These are phyloP conservation scores for Sarcophaga rosellei DNA, from an alignment of 2,888 invertebrate species.

Conservation along the genomic window DNA sequence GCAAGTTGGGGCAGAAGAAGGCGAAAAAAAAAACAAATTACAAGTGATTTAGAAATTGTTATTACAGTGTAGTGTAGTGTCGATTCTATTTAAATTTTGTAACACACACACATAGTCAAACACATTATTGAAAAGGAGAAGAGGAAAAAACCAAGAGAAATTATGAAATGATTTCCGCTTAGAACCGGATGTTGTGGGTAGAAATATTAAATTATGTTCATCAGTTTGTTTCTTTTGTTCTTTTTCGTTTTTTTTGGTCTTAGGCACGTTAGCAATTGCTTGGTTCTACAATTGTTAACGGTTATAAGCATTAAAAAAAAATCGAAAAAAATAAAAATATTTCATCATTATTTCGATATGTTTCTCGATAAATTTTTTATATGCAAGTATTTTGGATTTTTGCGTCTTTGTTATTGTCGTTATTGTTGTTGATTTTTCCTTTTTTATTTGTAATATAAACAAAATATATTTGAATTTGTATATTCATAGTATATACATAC, in stretches of 20 bases:
- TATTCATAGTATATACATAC: neutral
- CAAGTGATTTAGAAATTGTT: constrained; percentile 8
- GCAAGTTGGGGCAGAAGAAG: neutral
- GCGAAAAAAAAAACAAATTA: neutral
- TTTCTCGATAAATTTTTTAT: neutral
- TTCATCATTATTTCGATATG: constrained; percentile 12
- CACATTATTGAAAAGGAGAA: neutral
- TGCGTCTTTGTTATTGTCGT: neutral
- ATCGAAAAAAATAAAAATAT: neutral
- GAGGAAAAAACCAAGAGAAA: neutral
- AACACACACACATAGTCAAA: neutral
- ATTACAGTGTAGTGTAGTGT: neutral
- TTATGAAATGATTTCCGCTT: constrained; percentile 23
- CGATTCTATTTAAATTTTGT: constrained; percentile 18
- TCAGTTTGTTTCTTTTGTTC: neutral
- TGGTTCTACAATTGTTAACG: neutral
- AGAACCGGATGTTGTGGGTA: constrained; percentile 45
- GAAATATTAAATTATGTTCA: constrained; percentile 24
- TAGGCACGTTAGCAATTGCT: neutral
- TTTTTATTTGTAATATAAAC: neutral
- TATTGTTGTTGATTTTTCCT: neutral
- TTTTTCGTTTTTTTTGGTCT: neutral
- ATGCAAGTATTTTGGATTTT: neutral
- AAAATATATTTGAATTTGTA: neutral
- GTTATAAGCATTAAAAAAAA: constrained; percentile 27